Percentiles rank a stretch among this genome's conserved stretches.
Evolutionary conservation across 2,113 vertebrate genomes (phyloP).

Genomic region (Oryzias javanicus): DNA sequence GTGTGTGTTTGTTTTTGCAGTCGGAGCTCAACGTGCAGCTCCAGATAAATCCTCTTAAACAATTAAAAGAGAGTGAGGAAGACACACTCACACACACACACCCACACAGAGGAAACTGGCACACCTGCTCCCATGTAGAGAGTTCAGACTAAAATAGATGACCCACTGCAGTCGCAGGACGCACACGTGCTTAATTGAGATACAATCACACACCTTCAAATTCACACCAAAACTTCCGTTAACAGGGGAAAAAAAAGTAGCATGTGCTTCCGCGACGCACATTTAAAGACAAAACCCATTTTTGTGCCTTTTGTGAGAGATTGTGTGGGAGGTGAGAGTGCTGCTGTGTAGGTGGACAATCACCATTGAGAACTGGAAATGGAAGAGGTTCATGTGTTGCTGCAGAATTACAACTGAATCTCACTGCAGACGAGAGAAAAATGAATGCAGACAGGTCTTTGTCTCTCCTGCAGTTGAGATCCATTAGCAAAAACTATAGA

Average conservation of each 20-base stretch:
- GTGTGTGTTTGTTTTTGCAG: conserved; percentile 29
- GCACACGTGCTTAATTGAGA: conserved; percentile 51
- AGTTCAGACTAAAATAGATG: conserved; percentile 69
- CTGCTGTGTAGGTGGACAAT: conserved; percentile 46
- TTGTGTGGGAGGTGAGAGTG: conserved; percentile 50
- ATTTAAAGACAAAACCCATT: conserved; percentile 10
- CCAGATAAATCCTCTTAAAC: conserved; percentile 66
- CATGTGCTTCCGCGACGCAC: conserved; percentile 18
- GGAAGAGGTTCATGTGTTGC: conserved; percentile 49
- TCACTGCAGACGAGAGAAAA: conserved; percentile 32
- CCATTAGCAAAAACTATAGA: conserved; percentile 8
- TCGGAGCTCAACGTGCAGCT: conserved; percentile 36
- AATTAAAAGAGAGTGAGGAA: conserved; percentile 42
- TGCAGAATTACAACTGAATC: conserved; percentile 33
- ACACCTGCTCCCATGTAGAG: conserved; percentile 58
- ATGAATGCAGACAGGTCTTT: conserved; percentile 3
- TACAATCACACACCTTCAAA: conserved; percentile 21
- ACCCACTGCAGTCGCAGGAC: conserved; percentile 51
- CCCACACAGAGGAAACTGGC: conserved; percentile 49
- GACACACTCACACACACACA: conserved; percentile 4
- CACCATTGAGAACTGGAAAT: conserved; percentile 46
- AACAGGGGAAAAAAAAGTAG: conserved; percentile 1
- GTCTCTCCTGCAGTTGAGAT: conserved; percentile 7
- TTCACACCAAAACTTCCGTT: conserved; percentile 7
- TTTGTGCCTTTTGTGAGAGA: conserved; percentile 34